Percentiles rank a stretch among this genome's conserved stretches.
These are phyloP conservation scores for Neodiprion fabricii DNA, from an alignment of 1,140 invertebrate species.

Conservation along the genomic window DNA sequence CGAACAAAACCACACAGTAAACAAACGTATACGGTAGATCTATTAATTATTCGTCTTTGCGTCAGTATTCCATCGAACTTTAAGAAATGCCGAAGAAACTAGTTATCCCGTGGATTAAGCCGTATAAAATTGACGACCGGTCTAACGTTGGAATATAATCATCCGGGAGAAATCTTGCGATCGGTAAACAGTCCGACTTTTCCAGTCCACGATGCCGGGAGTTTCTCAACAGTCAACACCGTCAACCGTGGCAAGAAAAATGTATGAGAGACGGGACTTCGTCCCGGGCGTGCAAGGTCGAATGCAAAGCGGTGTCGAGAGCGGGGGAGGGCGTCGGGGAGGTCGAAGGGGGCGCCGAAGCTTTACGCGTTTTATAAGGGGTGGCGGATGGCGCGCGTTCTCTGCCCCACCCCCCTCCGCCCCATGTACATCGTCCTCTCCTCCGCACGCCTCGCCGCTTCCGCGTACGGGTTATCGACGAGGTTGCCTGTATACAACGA, in stretches of 20 bases:
- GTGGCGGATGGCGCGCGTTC: background rate
- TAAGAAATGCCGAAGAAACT: too few relatives aligned
- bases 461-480: constrained; percentile 3
- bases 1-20: too few relatives aligned
- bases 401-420: background rate
- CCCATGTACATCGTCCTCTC: background rate
- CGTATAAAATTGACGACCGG: too few relatives aligned
- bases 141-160: too few relatives aligned
- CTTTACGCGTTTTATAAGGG: background rate
- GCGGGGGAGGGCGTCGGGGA: background rate
- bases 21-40: too few relatives aligned
- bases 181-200: too few relatives aligned
- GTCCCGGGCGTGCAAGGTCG: constrained; percentile 2
- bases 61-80: too few relatives aligned
- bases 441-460: background rate
- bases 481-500: background rate
- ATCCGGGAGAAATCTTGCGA: too few relatives aligned
- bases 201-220: too few relatives aligned
- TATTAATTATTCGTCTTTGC: too few relatives aligned
- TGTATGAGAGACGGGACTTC: background rate
- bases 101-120: too few relatives aligned
- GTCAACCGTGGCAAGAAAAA: background rate
- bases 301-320: constrained; percentile 6
- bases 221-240: too few relatives aligned
- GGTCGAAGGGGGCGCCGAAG: background rate